phyloP scores from a whole-genome alignment of 2,113 vertebrate genomes.

The Passer montanus region DNA sequence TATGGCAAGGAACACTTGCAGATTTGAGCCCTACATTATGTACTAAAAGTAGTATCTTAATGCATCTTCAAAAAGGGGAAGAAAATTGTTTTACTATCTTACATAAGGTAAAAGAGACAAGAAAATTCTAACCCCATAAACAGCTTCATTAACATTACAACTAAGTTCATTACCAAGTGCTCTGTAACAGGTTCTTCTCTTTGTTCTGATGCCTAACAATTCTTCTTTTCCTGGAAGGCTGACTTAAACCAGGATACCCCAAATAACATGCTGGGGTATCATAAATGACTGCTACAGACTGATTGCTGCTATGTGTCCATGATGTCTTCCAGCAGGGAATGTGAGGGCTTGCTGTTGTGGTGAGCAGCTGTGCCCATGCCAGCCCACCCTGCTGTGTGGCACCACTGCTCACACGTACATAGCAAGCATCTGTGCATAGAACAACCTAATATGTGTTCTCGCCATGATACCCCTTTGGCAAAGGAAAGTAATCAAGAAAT shows the following conservation, averaged over 20 bases:
- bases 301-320: background rate
- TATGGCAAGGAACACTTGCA: background rate
- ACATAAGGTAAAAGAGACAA: background rate
- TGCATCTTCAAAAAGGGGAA: background rate
- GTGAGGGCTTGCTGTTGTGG: background rate
- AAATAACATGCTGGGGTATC: background rate
- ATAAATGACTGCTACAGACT: background rate
- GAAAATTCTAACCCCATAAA: background rate
- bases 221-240: background rate
- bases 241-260: background rate
- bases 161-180: background rate
- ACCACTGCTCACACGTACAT: accelerated
- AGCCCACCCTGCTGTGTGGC: accelerated
- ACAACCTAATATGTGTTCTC: background rate
- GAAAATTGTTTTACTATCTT: background rate
- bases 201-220: background rate
- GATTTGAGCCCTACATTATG: background rate
- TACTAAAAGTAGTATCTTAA: background rate
- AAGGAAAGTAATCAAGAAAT: background rate
- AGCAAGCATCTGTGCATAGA: accelerated
- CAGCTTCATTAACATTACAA: background rate
- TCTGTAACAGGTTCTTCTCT: background rate
- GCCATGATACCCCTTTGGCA: no score
- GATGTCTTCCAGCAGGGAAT: background rate
- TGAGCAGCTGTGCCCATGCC: background rate